Evolutionary conservation across 2,888 invertebrate genomes (phyloP).

Genomic region (Sepiola atlantica): DNA sequence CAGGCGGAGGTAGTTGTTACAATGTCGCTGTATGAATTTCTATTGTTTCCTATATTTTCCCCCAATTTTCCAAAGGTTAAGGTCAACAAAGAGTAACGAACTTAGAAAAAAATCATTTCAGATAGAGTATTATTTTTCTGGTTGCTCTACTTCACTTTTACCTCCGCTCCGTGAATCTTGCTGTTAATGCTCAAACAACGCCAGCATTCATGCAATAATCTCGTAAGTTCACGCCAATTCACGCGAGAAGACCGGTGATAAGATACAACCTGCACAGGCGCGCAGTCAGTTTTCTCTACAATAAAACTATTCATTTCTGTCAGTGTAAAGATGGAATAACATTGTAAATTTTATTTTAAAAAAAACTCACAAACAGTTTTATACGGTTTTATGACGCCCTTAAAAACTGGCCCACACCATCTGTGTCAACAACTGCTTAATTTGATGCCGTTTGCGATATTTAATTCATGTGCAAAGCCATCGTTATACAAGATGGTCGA

Average conservation of each 20-base stretch:
- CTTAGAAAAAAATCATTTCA: neutral
- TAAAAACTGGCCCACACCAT: neutral
- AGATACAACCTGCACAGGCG: neutral
- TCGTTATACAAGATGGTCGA: neutral
- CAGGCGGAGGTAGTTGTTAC: neutral
- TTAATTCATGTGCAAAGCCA: neutral
- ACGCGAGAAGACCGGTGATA: neutral
- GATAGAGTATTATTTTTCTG: neutral
- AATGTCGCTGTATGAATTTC: neutral
- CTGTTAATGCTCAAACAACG: neutral
- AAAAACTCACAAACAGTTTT: neutral
- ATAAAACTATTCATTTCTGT: conserved; percentile 9
- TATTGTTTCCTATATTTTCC: neutral
- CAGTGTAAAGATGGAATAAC: neutral
- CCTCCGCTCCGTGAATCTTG: neutral
- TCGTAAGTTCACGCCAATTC: conserved; percentile 6
- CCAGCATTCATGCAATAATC: neutral
- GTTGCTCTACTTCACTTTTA: neutral
- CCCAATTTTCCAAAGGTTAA: neutral
- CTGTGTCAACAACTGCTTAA: neutral
- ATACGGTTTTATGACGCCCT: neutral
- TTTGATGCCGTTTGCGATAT: neutral
- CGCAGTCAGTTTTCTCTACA: neutral
- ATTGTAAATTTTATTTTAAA: too few species aligned
- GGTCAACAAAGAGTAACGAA: neutral